A percentile compares a stretch with the other conserved stretches of the same genome.
Evolutionary conservation across 2,113 vertebrate species (phyloP).

Genomic region (Macrotus californicus): DNA sequence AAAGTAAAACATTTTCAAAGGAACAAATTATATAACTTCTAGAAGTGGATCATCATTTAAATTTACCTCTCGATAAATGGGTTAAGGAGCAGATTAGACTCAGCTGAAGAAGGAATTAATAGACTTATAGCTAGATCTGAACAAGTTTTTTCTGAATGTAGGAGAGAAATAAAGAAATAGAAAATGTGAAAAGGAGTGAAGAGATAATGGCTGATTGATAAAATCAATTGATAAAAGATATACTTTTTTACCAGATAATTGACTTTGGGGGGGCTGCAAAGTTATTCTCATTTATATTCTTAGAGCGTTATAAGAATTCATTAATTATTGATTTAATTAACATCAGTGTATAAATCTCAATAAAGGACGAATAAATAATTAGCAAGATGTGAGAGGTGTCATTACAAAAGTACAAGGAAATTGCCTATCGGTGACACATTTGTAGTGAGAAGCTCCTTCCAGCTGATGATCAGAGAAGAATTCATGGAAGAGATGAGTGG

Average conservation of each 20-base stretch:
- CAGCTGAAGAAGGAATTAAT: not conserved
- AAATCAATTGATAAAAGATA: not conserved
- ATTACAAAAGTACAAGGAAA: not conserved
- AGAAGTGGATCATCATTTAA: not conserved
- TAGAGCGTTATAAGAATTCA: not conserved
- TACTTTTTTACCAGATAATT: constrained; percentile 12
- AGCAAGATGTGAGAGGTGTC: not conserved
- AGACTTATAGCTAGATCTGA: not conserved
- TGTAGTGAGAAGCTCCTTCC: not conserved
- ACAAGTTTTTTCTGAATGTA: not conserved
- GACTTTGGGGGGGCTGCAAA: not conserved
- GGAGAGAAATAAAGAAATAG: not conserved
- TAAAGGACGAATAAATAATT: not conserved
- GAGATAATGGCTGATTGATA: no score
- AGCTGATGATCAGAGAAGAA: not conserved
- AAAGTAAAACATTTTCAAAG: not conserved
- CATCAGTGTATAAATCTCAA: not conserved
- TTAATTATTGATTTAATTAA: constrained; percentile 5
- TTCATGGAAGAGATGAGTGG: not conserved
- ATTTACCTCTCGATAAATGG: not conserved
- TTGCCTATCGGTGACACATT: not conserved
- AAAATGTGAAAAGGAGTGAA: not conserved
- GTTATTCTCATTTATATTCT: not conserved
- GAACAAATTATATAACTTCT: not conserved
- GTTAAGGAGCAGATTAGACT: not conserved